These are phyloP conservation scores for Phengaris alcon DNA, from an alignment of 2,888 invertebrate genomes.

Conservation along the genomic window DNA sequence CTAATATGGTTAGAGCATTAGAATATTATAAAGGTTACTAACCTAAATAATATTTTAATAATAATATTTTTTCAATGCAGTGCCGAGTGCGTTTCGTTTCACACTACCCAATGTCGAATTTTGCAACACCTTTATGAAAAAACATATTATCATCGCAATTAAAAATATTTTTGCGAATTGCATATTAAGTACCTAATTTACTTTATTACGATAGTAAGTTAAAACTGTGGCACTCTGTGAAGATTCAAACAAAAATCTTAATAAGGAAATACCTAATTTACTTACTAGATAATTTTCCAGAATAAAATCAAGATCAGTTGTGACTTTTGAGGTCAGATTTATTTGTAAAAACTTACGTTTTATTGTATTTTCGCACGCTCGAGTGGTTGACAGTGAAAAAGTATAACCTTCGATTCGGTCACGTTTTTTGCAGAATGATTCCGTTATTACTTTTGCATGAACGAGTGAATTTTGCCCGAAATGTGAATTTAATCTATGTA, in stretches of 20 bases:
- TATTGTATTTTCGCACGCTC: slow-evolving; percentile 21
- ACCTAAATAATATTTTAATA: too few species aligned
- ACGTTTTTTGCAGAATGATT: slow-evolving; percentile 23
- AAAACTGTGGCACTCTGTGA: not conserved
- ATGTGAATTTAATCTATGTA: not conserved
- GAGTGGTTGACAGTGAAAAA: slow-evolving; percentile 27
- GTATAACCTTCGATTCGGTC: slow-evolving; percentile 28
- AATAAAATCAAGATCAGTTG: not conserved
- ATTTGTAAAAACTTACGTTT: slow-evolving; percentile 21
- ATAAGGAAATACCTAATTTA: not conserved
- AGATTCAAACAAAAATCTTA: not conserved
- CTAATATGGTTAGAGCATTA: not conserved
- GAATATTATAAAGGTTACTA: not conserved
- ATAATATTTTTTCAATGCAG: not conserved
- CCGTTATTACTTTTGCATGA: not conserved
- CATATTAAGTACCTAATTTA: not conserved
- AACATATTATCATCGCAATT: not conserved
- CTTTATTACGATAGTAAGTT: not conserved
- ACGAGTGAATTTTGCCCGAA: not conserved
- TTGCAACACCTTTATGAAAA: not conserved
- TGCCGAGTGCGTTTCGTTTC: not conserved
- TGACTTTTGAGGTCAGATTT: not conserved
- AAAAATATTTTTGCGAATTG: not conserved
- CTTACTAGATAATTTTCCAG: not conserved
- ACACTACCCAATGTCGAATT: slow-evolving; percentile 11